phyloP scores from a whole-genome alignment of 2,888 invertebrate species.

The Perizoma affinitatum region DNA sequence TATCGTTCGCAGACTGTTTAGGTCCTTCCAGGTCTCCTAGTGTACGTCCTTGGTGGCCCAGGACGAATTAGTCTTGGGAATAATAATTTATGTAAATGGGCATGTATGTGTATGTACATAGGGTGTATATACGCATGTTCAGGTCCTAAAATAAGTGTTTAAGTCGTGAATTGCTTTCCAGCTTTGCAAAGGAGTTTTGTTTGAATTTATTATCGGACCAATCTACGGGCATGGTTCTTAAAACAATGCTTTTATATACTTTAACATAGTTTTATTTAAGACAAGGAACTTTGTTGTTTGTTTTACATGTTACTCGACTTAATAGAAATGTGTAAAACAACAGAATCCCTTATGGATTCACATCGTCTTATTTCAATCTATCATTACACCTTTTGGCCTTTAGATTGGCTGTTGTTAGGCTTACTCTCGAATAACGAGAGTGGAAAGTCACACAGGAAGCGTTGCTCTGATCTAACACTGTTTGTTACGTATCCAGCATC shows the following conservation, averaged over 20 bases:
- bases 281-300: too few species aligned
- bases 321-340: too few species aligned
- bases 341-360: too few species aligned
- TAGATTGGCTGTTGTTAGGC: too few species aligned
- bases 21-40: constrained; percentile 70
- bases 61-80: constrained; percentile 81
- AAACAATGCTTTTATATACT: background rate
- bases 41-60: constrained; percentile 76
- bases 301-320: too few species aligned
- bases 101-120: constrained; percentile 46
- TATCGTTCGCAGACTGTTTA: constrained; percentile 38
- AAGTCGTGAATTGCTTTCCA: constrained; percentile 33
- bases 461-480: background rate
- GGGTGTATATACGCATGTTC: constrained; percentile 46
- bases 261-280: too few species aligned
- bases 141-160: constrained; percentile 47
- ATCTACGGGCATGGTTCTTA: background rate
- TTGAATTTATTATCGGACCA: constrained; percentile 10
- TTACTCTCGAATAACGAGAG: background rate
- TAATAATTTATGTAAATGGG: constrained; percentile 82
- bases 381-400: too few species aligned
- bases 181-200: constrained; percentile 29
- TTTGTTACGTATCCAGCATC: background rate
- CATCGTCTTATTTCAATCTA: too few species aligned
- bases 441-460: background rate